Evolutionary conservation across 2,797 vertebrate species (phyloP), one percentile per base, ranked within the genome.

Genomic region (Pantherophis alleghaniensis): DNA sequence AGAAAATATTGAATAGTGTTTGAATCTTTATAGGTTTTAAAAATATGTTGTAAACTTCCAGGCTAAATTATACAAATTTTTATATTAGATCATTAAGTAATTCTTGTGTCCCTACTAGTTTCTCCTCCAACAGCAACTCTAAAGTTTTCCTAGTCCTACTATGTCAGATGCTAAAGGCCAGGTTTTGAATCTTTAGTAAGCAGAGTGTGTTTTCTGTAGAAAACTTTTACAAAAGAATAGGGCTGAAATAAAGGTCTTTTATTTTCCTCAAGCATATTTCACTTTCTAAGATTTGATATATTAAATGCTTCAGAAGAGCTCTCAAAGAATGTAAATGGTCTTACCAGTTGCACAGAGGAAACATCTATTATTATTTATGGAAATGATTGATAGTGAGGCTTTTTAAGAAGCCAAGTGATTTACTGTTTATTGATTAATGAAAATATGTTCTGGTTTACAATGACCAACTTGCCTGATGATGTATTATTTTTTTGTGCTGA

Each of bases 341-440:
- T 91, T 60, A 37, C 66, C 51, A 92, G 89, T 93, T 94, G 89
- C 37, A 0, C 16, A 0, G 94, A 95, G 93, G 89, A 95, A 63
- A 86, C 93, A 87, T 96, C 93, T 69, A 88, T 89, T 97, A 94
- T 86, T 86, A 87, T 91, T 94, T 12, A 0, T 95, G 91, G 53
- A 90, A 91, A 94, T 96, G 96, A 97, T 97, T 94, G 96, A 97
- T 96, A 66, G 94, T 95, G 94, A 96, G 91, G 95, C 95, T 94
- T 95, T 96, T 89, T 56, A 94, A 88, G 95, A 94, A 94, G 94
- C 94, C 96, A 94, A 92, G 88, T 96, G 96, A 97, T 97, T 96
- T 97, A 97, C 95, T 96, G 96, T 92, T 96, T 95, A 97, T 97
- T 95, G 94, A 97, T 97, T 95, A 92, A 90, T 91, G 94, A 92